Evolutionary conservation across 2,797 vertebrate species (phyloP).

Genomic region (Cercopithecus neglectus): DNA sequence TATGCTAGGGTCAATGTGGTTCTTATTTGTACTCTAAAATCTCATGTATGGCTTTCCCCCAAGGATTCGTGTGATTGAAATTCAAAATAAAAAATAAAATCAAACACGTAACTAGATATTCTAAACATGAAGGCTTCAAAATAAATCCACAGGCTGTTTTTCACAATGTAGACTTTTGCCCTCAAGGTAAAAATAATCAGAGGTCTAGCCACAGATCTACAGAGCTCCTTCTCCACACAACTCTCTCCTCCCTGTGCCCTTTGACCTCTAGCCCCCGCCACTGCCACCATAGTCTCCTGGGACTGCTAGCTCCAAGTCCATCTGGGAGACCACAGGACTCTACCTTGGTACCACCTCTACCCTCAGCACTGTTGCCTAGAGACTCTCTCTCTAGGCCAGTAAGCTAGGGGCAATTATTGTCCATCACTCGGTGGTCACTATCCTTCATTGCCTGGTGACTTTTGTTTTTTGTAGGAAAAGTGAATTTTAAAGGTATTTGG

Average conservation of each 20-base stretch:
- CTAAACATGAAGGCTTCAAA: neutral
- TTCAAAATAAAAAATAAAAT: constrained; percentile 32
- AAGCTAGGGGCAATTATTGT: neutral
- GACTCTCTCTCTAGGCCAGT: neutral
- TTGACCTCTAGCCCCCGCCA: neutral
- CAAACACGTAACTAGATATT: neutral
- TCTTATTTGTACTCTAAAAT: constrained; percentile 44
- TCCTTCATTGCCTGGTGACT: neutral
- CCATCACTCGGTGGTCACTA: neutral
- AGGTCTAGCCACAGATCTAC: neutral
- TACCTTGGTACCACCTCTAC: neutral
- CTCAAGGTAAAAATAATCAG: neutral
- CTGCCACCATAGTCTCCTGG: neutral
- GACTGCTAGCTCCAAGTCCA: neutral
- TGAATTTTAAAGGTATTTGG: neutral
- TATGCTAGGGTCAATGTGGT: neutral
- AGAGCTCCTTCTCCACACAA: neutral
- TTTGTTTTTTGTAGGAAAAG: neutral
- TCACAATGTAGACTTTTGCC: neutral
- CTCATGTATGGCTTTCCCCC: neutral
- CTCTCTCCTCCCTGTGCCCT: neutral
- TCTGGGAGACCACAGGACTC: neutral
- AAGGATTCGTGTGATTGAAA: neutral
- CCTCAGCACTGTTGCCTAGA: too few species aligned
- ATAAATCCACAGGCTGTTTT: constrained; percentile 7